Base-by-base conservation (phyloP, 2,797 vertebrate genomes). In the Scleropages formosus region DNA sequence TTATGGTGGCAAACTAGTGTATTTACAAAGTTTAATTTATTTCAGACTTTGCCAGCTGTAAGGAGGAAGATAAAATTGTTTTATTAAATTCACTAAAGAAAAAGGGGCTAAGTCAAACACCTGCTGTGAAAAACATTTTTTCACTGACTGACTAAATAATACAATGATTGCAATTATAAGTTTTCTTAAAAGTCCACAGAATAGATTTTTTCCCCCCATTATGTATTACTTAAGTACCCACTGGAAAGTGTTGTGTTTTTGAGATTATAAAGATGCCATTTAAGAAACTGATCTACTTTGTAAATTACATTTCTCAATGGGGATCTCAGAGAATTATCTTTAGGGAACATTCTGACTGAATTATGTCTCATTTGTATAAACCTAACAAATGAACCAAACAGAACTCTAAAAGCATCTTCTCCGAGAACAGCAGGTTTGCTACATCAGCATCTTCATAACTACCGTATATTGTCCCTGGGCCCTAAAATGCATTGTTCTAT, bases 271-370 rank as follows among this genome's bases (percentile, higher is more conserved):
- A 44, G 49, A 20, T 39, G 44, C 68, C 20, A 68, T 15, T 49
- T 39, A 49, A 11, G 49, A 69, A 69, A 11, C 49, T 44, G n/a
- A 46, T 53, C 47, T 53, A 47, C 8, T 8, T n/a, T 11, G 13
- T 69, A 69, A 51, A 69, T 69, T 69, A 46, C 15, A 69, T 69
- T 69, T 53, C 24, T 49, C 67, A 69, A 47, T 18, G 18, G 20
- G 67, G 1, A 69, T 26, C 2, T 10, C 39, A 53, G 20, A 49
- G 1, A 53, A 46, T 12, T 69, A 44, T 24, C 69, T 49, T 69
- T 69, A 69, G n/a, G 46, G n/a, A 26, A 49, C 51, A 69, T 20
- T n/a, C 46, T n/a, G 51, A 18, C 51, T 69, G 51, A 1, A 0
- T n/a, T 26, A 26, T 49, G 51, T 51, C 66, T 15, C 69, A 24